Evolutionary conservation across 92 coral and sea anemone genomes (phyloP), one percentile per base, ranked within the genome.

Genomic region (Epizoanthus stellaris): DNA sequence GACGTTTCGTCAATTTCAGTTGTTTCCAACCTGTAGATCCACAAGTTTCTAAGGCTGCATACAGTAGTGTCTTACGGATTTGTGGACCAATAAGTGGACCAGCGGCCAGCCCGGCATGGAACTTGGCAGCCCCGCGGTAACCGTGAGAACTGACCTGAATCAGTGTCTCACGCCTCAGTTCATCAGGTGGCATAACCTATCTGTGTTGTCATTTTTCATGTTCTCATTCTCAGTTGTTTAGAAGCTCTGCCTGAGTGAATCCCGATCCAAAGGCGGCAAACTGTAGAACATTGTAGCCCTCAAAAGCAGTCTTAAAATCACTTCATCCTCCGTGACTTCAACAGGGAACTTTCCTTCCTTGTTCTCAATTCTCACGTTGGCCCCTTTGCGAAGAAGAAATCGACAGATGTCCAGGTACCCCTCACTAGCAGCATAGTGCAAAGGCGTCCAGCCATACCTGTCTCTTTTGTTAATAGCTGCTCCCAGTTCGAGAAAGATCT

Each of bases 381-480:
- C 99, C 17, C 99, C 99, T 56, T 91, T 57, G 3, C 94, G 83
- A 21, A 97, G 77, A 67, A 97, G 92, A 77, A 56, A 94, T 13
- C 97, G 89, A 80, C 98, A 95, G n/a, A 97, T 94, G 49, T 94
- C 85, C 53, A 85, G 87, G 59, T 97, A 97, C 4, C 99, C 99
- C 66, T 97, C 99, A 64, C 97, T 97, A 2, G 95, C 98, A 3
- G 99, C 99, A 52, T 94, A 97, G 21, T 97, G 99, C 42, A 97
- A 68, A 7, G 99, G 81, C 2, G 99, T 89, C 98, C 97, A 97
- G 5, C 99, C 99, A 56, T 85, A 91, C 65, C 93, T 67, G 75
- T 95, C 99, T 47, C 81, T 91, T 67, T 93, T 97, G 85, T 97
- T 93, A 42, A 93, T 93, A 63, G 92, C 85, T 3, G 99, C 98